Conservation (phyloP, 2,113 vertebrate genomes). For the Tachycineta bicolor region DNA sequence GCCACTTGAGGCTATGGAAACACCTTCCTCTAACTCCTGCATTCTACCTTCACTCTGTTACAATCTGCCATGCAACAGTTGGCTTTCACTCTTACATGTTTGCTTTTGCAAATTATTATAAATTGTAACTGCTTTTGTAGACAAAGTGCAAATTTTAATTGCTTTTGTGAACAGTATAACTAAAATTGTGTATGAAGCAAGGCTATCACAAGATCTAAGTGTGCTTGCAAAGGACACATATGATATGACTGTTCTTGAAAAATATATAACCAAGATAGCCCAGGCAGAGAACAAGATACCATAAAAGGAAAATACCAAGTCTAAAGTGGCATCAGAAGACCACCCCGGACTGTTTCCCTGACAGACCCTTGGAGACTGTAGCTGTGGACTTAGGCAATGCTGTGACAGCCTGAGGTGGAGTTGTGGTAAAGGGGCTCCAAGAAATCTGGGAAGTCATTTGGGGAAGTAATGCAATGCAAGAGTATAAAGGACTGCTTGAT, state of each 20-base stretch:
- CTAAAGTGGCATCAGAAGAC: background rate
- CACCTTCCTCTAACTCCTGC: background rate
- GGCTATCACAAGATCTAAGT: background rate
- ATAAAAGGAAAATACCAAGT: background rate
- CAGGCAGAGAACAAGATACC: background rate
- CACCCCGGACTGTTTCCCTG: background rate
- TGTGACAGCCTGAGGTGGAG: background rate
- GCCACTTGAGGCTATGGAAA: background rate
- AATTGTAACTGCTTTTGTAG: background rate
- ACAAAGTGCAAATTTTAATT: background rate
- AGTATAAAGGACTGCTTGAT: background rate
- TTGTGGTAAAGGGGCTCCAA: background rate
- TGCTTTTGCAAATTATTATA: background rate
- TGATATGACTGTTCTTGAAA: background rate
- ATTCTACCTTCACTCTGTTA: background rate
- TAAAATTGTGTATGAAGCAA: background rate
- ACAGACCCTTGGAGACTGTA: background rate
- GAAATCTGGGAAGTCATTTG: background rate
- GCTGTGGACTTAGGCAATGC: too few species aligned
- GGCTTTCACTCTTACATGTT: background rate
- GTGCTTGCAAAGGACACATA: background rate
- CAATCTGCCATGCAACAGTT: background rate
- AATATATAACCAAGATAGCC: background rate
- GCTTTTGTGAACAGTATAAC: background rate
- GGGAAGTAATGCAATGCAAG: background rate